phyloP scores from a whole-genome alignment of 2,797 vertebrate species.

The Brotogeris chrysoptera region DNA sequence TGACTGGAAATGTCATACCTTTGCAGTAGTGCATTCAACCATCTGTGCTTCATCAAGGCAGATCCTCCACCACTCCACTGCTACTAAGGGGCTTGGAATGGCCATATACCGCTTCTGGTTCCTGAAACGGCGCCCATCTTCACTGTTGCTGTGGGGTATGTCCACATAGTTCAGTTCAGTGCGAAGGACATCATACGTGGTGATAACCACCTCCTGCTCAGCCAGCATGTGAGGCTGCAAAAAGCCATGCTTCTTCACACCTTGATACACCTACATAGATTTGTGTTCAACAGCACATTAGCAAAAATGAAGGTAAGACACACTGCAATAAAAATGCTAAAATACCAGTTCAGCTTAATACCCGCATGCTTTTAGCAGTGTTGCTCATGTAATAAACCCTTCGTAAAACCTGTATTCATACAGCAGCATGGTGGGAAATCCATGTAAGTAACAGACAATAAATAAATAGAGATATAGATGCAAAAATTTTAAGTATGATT shows the following conservation, averaged over 20 bases:
- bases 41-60: conserved; percentile 98
- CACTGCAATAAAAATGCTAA: not conserved
- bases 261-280: conserved; percentile 89
- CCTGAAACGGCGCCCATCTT: conserved; percentile 92
- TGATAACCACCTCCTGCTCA: conserved; percentile 96
- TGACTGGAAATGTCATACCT: conserved; percentile 72
- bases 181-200: conserved; percentile 95
- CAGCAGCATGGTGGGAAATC: not conserved
- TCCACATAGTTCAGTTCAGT: conserved; percentile 96
- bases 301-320: not conserved
- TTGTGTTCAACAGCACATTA: not conserved
- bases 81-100: conserved; percentile 95
- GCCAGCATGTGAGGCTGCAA: conserved; percentile 93
- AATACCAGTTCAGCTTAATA: not conserved
- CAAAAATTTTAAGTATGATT: not conserved
- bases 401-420: not conserved
- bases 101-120: conserved; percentile 99
- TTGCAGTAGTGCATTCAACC: conserved; percentile 97
- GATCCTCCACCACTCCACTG: conserved; percentile 98
- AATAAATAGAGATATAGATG: not conserved
- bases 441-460: not conserved
- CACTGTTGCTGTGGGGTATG: conserved; percentile 96
- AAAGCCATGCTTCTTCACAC: conserved; percentile 97
- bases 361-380: not conserved
- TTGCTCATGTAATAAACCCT: not conserved